phyloP scores from a whole-genome alignment of 2,888 invertebrate genomes.

The Busseola fusca region DNA sequence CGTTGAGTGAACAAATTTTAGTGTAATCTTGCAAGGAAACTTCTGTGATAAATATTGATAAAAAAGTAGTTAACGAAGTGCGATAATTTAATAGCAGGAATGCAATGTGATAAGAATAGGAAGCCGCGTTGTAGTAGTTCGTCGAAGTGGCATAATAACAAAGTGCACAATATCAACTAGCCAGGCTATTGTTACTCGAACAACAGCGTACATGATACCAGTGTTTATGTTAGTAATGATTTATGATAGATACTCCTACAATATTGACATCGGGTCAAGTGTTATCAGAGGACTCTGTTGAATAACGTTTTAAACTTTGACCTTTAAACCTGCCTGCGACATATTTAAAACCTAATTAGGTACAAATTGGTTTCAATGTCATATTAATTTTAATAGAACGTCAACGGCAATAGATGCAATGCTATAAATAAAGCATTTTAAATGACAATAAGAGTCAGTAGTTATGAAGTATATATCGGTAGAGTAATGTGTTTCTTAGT shows the following conservation, averaged over 20 bases:
- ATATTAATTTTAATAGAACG: slow-evolving; percentile 50
- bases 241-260: slow-evolving; percentile 58
- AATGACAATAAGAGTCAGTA: slow-evolving; percentile 38
- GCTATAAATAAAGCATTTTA: slow-evolving; percentile 38
- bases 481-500: slow-evolving; percentile 26
- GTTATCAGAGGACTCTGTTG: slow-evolving; percentile 45
- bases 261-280: slow-evolving; percentile 45
- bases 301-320: slow-evolving; percentile 36
- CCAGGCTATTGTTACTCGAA: slow-evolving; percentile 66
- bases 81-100: slow-evolving; percentile 63
- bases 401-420: slow-evolving; percentile 33
- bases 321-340: slow-evolving; percentile 44
- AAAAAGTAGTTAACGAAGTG: slow-evolving; percentile 33
- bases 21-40: not conserved
- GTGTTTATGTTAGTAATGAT: slow-evolving; percentile 64
- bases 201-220: slow-evolving; percentile 60
- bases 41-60: slow-evolving; percentile 27
- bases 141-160: slow-evolving; percentile 69
- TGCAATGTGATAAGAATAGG: slow-evolving; percentile 78
- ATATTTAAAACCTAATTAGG: slow-evolving; percentile 42
- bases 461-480: slow-evolving; percentile 19
- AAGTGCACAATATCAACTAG: slow-evolving; percentile 66
- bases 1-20: slow-evolving; percentile 50
- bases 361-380: slow-evolving; percentile 60
- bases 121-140: slow-evolving; percentile 71